Conservation (phyloP, 1,140 invertebrate genomes). For the Heliconius hewitsoni region DNA sequence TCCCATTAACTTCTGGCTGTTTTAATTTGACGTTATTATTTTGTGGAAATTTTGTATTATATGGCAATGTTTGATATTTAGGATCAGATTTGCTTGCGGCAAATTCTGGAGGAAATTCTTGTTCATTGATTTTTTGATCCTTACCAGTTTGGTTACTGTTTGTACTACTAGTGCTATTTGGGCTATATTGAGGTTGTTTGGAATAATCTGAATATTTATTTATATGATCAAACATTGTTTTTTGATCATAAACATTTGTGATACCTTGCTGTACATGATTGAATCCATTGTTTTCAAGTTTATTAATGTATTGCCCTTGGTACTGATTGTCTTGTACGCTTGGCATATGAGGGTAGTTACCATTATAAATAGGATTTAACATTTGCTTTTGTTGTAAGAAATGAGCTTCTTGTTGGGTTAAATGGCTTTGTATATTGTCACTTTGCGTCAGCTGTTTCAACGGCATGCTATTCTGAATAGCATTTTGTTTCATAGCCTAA, state of each 20-base stretch:
- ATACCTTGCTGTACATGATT: conserved; percentile 74
- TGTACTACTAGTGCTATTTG: conserved; percentile 72
- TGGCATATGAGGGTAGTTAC: conserved; percentile 64
- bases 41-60: conserved; percentile 91
- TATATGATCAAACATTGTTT: conserved; percentile 71
- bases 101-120: conserved; percentile 80
- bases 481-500: conserved; percentile 78
- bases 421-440: conserved; percentile 75
- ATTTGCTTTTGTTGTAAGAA: conserved; percentile 79
- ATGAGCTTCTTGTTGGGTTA: conserved; percentile 78
- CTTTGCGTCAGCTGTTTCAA: conserved; percentile 79
- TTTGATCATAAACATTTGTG: conserved; percentile 74
- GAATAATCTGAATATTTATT: conserved; percentile 74
- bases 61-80: conserved; percentile 96
- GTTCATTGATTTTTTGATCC: conserved; percentile 77
- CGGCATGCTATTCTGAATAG: conserved; percentile 78
- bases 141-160: conserved; percentile 75
- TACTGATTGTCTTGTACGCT: conserved; percentile 66
- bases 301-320: conserved; percentile 68
- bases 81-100: conserved; percentile 92
- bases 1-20: conserved; percentile 69
- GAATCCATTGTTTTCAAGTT: conserved; percentile 67
- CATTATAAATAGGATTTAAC: conserved; percentile 74
- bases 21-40: conserved; percentile 73
- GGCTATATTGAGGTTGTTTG: conserved; percentile 75